Percentiles rank a stretch among this genome's conserved stretches.
phyloP scores from a whole-genome alignment of 1,140 invertebrate species.

The Chrysopa pallens region DNA sequence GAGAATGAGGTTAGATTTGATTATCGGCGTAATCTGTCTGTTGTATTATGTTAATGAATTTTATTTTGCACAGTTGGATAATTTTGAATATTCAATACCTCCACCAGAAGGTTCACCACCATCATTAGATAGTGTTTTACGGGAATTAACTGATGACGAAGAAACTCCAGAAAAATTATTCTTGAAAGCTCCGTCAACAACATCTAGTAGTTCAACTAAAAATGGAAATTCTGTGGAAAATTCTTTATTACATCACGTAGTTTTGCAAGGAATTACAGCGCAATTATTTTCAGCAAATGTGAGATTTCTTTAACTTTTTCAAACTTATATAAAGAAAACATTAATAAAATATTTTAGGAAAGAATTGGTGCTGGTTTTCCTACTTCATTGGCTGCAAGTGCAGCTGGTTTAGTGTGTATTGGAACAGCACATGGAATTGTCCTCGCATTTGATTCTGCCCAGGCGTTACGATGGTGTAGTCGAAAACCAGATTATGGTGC shows the following conservation, averaged over 20 bases:
- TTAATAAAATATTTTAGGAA: constrained; percentile 36
- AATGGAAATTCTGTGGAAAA: constrained; percentile 27
- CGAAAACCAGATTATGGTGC: constrained; percentile 59
- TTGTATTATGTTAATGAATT: not conserved
- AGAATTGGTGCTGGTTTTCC: constrained; percentile 76
- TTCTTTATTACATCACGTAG: constrained; percentile 60
- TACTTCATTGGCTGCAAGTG: constrained; percentile 60
- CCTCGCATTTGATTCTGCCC: constrained; percentile 70
- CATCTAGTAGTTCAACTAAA: constrained; percentile 27
- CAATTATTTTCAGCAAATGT: constrained; percentile 67
- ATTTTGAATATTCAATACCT: constrained; percentile 70
- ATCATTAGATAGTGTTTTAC: constrained; percentile 72
- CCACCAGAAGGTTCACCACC: constrained; percentile 56
- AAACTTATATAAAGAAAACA: no score
- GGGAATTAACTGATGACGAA: constrained; percentile 47
- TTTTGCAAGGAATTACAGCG: constrained; percentile 68
- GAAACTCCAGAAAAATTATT: constrained; percentile 32
- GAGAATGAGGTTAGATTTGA: not conserved
- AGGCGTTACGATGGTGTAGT: constrained; percentile 73
- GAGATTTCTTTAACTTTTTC: constrained; percentile 9
- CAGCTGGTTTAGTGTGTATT: constrained; percentile 56
- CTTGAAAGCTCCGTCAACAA: constrained; percentile 18
- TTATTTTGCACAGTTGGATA: constrained; percentile 31
- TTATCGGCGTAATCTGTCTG: not conserved
- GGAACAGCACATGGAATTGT: constrained; percentile 88